These are phyloP conservation scores for Caenorhabditis sp. DNA, from an alignment of 2,888 invertebrate genomes.

Conservation along the genomic window DNA sequence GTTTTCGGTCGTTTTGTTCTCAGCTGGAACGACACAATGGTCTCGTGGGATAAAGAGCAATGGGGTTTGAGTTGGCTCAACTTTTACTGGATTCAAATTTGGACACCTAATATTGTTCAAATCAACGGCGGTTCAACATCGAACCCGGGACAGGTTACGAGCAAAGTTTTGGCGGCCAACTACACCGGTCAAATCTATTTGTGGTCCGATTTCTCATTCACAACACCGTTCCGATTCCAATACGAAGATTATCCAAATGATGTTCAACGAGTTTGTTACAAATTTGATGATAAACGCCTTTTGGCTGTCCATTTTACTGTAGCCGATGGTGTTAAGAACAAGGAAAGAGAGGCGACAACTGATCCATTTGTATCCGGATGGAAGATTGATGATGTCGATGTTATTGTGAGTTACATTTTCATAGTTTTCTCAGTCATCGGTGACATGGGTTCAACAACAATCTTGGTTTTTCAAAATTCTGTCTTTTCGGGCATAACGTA, in stretches of 20 bases:
- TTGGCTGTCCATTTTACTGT: constrained; percentile 68
- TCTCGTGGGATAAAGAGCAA: constrained; percentile 69
- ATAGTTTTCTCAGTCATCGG: not conserved
- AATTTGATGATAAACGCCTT: constrained; percentile 70
- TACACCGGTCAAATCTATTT: constrained; percentile 70
- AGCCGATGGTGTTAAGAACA: constrained; percentile 56
- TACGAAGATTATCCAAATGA: constrained; percentile 70
- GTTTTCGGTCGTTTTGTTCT: constrained; percentile 68
- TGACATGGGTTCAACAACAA: too few relatives aligned
- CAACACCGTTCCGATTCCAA: constrained; percentile 67
- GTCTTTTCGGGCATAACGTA: too few relatives aligned
- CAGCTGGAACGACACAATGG: constrained; percentile 69
- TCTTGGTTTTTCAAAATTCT: too few relatives aligned
- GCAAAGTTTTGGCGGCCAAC: constrained; percentile 70
- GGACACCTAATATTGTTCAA: constrained; percentile 68
- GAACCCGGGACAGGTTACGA: constrained; percentile 61
- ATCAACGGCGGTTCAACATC: constrained; percentile 62
- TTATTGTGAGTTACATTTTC: constrained; percentile 52
- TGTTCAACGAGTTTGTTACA: constrained; percentile 68
- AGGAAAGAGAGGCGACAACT: constrained; percentile 62
- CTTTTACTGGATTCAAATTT: constrained; percentile 71
- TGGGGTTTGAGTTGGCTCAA: constrained; percentile 71
- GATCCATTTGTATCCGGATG: constrained; percentile 69
- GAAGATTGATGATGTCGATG: constrained; percentile 64
- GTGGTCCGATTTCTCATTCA: constrained; percentile 68